Evolutionary conservation across 2,888 invertebrate genomes (phyloP).

Genomic region (Calliopum simillimum): DNA sequence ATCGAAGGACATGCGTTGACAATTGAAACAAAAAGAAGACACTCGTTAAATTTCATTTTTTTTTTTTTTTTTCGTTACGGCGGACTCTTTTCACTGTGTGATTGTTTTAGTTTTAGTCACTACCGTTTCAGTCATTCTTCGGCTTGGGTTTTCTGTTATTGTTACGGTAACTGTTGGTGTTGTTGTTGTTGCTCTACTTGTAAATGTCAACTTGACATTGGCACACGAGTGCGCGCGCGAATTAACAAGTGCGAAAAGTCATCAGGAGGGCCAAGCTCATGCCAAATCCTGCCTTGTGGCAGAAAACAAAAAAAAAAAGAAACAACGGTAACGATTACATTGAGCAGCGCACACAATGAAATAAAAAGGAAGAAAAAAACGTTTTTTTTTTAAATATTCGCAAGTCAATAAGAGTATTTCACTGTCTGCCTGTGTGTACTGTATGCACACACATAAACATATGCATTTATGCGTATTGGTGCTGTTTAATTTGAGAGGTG

Average conservation of each 20-base stretch:
- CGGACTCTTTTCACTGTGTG: neutral
- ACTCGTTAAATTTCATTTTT: neutral
- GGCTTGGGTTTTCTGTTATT: neutral
- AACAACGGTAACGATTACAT: neutral
- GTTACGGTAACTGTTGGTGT: neutral
- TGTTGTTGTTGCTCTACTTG: conserved; percentile 15
- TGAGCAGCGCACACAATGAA: no score
- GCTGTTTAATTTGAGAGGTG: no score
- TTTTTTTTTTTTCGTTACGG: neutral
- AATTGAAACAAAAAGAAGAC: conserved; percentile 9
- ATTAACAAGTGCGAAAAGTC: neutral
- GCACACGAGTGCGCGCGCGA: conserved; percentile 1
- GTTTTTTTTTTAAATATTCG: no score
- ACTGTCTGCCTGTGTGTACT: no score
- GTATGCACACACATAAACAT: no score
- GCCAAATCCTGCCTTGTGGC: conserved; percentile 5
- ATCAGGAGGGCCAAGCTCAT: neutral
- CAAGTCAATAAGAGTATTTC: no score
- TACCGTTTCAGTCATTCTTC: no score
- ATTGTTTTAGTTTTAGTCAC: no score
- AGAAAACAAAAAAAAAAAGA: neutral
- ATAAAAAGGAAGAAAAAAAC: no score
- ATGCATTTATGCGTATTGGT: no score
- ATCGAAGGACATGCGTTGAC: neutral
- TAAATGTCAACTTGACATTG: conserved; percentile 15